phyloP scores from a whole-genome alignment of 2,113 vertebrate species.

The Progne subis region DNA sequence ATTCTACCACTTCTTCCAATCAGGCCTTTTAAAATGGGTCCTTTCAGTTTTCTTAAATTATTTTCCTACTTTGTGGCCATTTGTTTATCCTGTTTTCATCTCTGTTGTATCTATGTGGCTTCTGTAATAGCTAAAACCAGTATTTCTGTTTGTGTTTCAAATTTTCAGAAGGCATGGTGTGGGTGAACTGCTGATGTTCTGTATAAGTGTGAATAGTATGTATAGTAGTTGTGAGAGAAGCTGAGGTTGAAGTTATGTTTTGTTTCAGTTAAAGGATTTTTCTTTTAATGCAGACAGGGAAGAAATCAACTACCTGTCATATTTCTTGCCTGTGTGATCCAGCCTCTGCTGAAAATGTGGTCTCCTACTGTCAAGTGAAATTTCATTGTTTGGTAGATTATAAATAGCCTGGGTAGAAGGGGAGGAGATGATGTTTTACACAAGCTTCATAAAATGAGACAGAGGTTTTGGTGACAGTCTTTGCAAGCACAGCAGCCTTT shows the following conservation, averaged over 20 bases:
- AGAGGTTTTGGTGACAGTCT: constrained; percentile 13
- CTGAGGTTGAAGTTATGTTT: background rate
- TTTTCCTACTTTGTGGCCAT: background rate
- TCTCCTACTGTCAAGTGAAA: background rate
- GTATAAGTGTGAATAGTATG: background rate
- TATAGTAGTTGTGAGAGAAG: background rate
- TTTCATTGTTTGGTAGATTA: background rate
- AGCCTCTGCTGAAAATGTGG: background rate
- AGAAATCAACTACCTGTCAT: background rate
- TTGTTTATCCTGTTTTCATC: background rate
- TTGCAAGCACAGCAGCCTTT: constrained; percentile 34
- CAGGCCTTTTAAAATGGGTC: background rate
- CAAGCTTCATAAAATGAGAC: background rate
- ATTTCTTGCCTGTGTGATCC: background rate
- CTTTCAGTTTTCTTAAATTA: background rate
- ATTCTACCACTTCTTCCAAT: background rate
- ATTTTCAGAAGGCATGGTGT: background rate
- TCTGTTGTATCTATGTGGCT: background rate
- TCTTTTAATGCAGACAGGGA: background rate
- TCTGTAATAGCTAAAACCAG: background rate
- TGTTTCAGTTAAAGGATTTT: background rate
- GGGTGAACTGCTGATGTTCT: background rate
- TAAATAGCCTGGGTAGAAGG: background rate
- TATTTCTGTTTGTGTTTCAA: background rate
- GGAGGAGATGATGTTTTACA: background rate